Percentiles rank a stretch among this genome's conserved stretches.
These are phyloP conservation scores for Drosophila willistoni DNA, from an alignment of 1,140 invertebrate species.

Conservation along the genomic window DNA sequence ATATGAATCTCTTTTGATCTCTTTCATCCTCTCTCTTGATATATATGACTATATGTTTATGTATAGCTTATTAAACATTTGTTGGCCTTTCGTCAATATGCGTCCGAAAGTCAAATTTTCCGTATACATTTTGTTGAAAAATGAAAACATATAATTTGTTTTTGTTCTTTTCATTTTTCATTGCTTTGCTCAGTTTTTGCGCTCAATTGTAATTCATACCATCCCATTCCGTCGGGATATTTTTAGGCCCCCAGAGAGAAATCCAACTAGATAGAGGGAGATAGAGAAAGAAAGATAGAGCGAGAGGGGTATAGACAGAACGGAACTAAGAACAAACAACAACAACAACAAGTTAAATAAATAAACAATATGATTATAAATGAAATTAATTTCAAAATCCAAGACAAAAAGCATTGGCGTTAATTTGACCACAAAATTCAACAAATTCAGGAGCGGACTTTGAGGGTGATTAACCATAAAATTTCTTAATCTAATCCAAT, in stretches of 20 bases:
- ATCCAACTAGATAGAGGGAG: slow-evolving; percentile 8
- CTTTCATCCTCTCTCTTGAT: neutral
- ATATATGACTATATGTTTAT: slow-evolving; percentile 33
- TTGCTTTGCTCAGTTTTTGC: slow-evolving; percentile 41
- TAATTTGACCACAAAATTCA: slow-evolving; percentile 53
- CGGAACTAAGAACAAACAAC: slow-evolving; percentile 5
- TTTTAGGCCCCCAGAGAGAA: slow-evolving; percentile 54
- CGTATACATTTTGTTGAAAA: slow-evolving; percentile 8
- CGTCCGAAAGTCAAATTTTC: slow-evolving; percentile 56
- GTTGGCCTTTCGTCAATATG: slow-evolving; percentile 69
- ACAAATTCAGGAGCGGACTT: slow-evolving; percentile 4
- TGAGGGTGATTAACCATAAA: neutral
- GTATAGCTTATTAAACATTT: slow-evolving; percentile 72
- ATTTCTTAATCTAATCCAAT: too few species aligned
- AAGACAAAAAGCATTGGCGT: slow-evolving; percentile 36
- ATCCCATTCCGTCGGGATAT: slow-evolving; percentile 49
- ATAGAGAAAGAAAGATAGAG: neutral
- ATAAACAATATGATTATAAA: slow-evolving; percentile 78
- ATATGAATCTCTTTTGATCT: slow-evolving; percentile 8
- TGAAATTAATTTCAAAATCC: slow-evolving; percentile 69
- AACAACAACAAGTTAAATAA: slow-evolving; percentile 41
- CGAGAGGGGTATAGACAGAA: slow-evolving; percentile 42
- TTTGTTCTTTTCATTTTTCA: slow-evolving; percentile 62
- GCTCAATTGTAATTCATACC: slow-evolving; percentile 79
- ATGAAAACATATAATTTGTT: slow-evolving; percentile 16